Evolutionary conservation across 2,888 invertebrate genomes (phyloP).

Genomic region (Daptonema setosum): DNA sequence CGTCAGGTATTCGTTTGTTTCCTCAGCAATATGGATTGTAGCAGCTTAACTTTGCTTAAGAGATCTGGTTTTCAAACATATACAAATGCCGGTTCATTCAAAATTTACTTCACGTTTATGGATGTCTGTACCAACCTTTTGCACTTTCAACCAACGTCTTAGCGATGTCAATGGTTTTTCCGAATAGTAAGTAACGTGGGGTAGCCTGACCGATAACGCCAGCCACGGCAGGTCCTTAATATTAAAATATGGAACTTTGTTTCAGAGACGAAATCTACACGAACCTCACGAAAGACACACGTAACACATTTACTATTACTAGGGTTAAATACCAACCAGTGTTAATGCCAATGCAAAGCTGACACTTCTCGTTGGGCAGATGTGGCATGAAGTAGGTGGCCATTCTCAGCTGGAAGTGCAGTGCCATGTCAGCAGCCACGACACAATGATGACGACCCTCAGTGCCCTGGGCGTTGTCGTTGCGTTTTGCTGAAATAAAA

Average conservation of each 20-base stretch:
- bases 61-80: no score
- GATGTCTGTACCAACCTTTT: no score
- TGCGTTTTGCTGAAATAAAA: neutral
- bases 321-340: neutral
- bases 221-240: constrained; percentile 1
- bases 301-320: no score
- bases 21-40: constrained; percentile 10
- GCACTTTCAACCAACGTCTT: neutral
- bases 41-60: no score
- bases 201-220: constrained; percentile 1
- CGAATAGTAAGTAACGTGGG: constrained; percentile 2
- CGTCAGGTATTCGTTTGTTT: constrained; percentile 9
- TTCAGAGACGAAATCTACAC: neutral
- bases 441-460: neutral
- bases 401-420: constrained; percentile 1
- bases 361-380: constrained; percentile 1
- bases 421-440: constrained; percentile 1
- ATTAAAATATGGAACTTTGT: neutral
- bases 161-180: neutral
- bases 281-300: no score
- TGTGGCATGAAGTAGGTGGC: neutral
- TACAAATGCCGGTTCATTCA: no score
- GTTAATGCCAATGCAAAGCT: neutral
- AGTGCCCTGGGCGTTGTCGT: neutral
- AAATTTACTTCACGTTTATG: no score